Evolutionary conservation across 2,113 vertebrate species (phyloP).

Genomic region (Eulemur rufifrons): DNA sequence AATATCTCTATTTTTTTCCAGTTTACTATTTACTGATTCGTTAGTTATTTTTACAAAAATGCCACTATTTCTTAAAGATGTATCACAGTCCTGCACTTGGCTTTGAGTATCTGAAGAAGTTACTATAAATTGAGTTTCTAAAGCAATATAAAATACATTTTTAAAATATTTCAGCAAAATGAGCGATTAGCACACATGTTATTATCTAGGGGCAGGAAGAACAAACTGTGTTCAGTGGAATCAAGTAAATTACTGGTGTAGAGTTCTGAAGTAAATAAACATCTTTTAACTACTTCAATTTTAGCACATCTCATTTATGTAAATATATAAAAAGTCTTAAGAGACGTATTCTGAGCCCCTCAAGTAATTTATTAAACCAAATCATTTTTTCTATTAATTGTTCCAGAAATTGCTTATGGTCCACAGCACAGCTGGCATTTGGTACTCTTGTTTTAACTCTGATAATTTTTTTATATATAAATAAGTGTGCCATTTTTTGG

Average conservation of each 20-base stretch:
- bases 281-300: not conserved
- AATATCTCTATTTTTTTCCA: not conserved
- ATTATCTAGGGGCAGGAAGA: not conserved
- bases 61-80: not conserved
- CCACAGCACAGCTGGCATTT: not conserved
- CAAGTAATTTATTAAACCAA: slow-evolving; percentile 42
- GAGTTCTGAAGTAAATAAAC: slow-evolving; percentile 16
- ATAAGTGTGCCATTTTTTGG: not conserved
- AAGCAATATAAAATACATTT: not conserved
- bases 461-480: slow-evolving; percentile 49
- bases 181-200: not conserved
- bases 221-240: not conserved
- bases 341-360: not conserved
- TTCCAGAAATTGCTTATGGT: not conserved
- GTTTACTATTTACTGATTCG: not conserved
- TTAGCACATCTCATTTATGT: slow-evolving; percentile 7
- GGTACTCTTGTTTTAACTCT: slow-evolving; percentile 15
- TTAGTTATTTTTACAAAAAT: slow-evolving; percentile 26
- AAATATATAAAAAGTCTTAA: slow-evolving; percentile 47
- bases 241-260: not conserved
- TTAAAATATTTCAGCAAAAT: not conserved
- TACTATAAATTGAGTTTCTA: not conserved
- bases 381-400: slow-evolving; percentile 35
- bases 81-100: not conserved
- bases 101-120: not conserved